Base-by-base conservation (phyloP, 2,888 invertebrate species). In the Rosalia funebris region DNA sequence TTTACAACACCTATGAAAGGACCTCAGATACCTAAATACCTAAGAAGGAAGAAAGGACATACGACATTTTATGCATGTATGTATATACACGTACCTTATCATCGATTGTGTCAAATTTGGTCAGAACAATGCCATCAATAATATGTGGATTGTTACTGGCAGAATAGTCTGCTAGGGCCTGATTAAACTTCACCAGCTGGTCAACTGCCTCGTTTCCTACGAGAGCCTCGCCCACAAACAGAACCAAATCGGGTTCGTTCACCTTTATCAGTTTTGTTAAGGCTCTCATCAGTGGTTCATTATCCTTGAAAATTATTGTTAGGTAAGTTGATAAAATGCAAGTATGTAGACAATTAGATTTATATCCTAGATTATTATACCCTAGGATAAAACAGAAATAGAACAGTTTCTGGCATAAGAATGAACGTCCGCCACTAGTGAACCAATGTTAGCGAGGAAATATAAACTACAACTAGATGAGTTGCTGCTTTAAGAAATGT, bases 171-270 rank as follows among this genome's bases (percentile, higher is more conserved):
- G 98, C 98, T 37, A 99, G 84, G 0, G 98, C 95, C 81, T 96
- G 95, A 84, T 99, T 99, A 84, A 99, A 99, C 83, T 99, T 99
- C 0, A 95, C 94, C 42, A 99, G 86, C 81, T 99, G 99, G 84
- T 99, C 99, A 15, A 99, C 98, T 11, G 99, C 99, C 79, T 99
- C 99, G 81, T 99, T 99, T 19, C 99, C 99, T 0, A 99, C 99
- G n/a, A 99, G 84, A 0, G 99, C 99, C 81, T 99, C 99, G 0
- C 99, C 99, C 7, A 99, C 99, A 82, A 99, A 99, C n/a, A 99
- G 84, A 1, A 99, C 98, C 78, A 97, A 85, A 83, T 99, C 98
- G 0, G 99, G 99, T 76, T 95, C 91, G 82, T 99, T 99, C 39
- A 98, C 94, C 82, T 92, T 95, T 76, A 99, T 98, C 67, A 99